Evolutionary conservation across 2,797 vertebrate genomes (phyloP), one percentile per base, ranked within the genome.

Genomic region (Crypturellus tataupa): DNA sequence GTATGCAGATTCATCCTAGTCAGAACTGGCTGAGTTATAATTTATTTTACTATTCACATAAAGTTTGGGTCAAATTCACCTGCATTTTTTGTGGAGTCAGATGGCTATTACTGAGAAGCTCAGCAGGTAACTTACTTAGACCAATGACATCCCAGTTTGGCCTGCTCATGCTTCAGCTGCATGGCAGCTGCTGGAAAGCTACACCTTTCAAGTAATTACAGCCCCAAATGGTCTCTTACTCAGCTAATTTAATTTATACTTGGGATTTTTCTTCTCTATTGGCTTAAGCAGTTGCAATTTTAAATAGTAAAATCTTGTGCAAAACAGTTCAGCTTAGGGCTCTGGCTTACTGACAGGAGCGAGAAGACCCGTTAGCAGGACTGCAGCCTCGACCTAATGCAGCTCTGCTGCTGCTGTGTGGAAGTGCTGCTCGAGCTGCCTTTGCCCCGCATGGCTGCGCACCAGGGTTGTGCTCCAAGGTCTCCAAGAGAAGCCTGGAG

Each of bases 341-440:
- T 42, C 56, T 90, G 92, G 64, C 1, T 1, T 47, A 19, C 35
- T 87, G 81, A 84, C 90, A 90, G 60, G 25, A 58, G 47, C 73
- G 60, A 58, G 49, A 19, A 85, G 71, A 18, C 42, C 70, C 25
- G 27, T 79, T 87, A 77, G 58, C 53, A 24, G 29, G 63, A 73
- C 83, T 92, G 59, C 73, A 88, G 40, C 37, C 31, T 64, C 35
- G 47, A 18, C n/a, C 13, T 14, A 33, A 1, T 0, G 12, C 6
- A 15, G 16, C 39, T 84, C 59, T 39, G 46, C 51, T 63, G 29
- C 80, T 89, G 21, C 42, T 73, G 51, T 18, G 42, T 44, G 17
- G 42, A 49, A 62, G 29, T 8, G 2, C 25, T n/a, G 6, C 0
- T 0, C 11, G 16, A 44, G 21, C 44, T 56, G 29, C 53, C 29